Conservation (phyloP, 2,888 invertebrate species). For the Zelleria hepariella region DNA sequence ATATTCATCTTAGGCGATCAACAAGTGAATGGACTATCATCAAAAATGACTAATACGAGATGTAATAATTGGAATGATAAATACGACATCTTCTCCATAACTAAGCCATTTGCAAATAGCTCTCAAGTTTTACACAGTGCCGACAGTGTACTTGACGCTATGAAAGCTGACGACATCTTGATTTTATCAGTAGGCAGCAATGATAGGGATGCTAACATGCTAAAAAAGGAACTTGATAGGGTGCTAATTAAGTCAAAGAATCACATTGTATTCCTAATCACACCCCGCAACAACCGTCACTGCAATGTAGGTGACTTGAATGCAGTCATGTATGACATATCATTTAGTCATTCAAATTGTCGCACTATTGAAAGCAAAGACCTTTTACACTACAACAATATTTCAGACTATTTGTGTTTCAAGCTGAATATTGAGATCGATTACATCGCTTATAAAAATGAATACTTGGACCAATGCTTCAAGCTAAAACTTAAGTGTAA, state of each 20-base stretch:
- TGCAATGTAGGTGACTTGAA: too few relatives aligned
- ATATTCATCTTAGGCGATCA: background rate
- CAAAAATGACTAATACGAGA: background rate
- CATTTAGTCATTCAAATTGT: too few relatives aligned
- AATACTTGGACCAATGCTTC: too few relatives aligned
- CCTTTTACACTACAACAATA: too few relatives aligned
- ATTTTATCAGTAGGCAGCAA: background rate
- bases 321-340: too few relatives aligned
- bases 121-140: background rate
- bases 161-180: background rate
- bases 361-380: too few relatives aligned
- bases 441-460: too few relatives aligned
- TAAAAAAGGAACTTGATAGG: background rate
- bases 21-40: background rate
- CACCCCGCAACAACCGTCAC: background rate
- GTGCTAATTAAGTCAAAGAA: background rate
- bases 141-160: background rate
- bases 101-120: background rate
- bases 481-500: too few relatives aligned
- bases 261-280: background rate
- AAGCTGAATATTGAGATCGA: too few relatives aligned
- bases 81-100: background rate
- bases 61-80: background rate
- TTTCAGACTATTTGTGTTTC: too few relatives aligned
- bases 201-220: background rate